phyloP scores from a whole-genome alignment of 2,797 vertebrate genomes.

The Mus spretus region DNA sequence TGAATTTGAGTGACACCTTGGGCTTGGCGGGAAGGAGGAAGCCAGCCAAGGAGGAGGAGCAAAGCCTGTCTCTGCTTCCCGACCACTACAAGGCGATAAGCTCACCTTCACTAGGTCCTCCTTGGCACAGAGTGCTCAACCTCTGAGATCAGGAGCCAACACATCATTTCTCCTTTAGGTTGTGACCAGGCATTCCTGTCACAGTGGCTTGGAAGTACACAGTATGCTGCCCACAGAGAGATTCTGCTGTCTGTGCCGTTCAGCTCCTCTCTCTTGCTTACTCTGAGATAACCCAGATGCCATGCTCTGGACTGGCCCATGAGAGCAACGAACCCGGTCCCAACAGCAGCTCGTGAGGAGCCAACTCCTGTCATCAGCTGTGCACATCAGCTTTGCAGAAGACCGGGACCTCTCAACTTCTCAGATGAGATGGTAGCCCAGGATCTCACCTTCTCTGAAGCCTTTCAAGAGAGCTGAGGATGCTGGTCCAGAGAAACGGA shows the following conservation, averaged over 20 bases:
- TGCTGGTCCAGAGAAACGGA: conserved; percentile 12
- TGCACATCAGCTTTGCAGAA: not conserved
- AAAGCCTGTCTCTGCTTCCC: not conserved
- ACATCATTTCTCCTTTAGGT: not conserved
- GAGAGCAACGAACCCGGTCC: not conserved
- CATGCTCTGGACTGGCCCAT: not conserved
- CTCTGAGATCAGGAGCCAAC: not conserved
- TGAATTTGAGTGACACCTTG: not conserved
- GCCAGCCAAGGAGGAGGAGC: not conserved
- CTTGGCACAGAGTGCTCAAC: not conserved
- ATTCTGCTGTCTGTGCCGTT: not conserved
- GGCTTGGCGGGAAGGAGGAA: not conserved
- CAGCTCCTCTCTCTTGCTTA: not conserved
- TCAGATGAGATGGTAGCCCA: not conserved
- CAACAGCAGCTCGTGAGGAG: not conserved
- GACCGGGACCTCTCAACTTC: fast-evolving
- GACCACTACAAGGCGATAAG: not conserved
- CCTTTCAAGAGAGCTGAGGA: not conserved
- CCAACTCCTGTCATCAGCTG: not conserved
- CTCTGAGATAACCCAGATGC: not conserved
- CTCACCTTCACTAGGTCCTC: not conserved
- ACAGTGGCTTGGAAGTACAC: not conserved
- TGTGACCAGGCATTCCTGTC: not conserved
- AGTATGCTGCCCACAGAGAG: not conserved
- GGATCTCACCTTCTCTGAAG: not conserved